Base-by-base conservation (phyloP, 2,113 vertebrate genomes). In the Erinaceus europaeus region DNA sequence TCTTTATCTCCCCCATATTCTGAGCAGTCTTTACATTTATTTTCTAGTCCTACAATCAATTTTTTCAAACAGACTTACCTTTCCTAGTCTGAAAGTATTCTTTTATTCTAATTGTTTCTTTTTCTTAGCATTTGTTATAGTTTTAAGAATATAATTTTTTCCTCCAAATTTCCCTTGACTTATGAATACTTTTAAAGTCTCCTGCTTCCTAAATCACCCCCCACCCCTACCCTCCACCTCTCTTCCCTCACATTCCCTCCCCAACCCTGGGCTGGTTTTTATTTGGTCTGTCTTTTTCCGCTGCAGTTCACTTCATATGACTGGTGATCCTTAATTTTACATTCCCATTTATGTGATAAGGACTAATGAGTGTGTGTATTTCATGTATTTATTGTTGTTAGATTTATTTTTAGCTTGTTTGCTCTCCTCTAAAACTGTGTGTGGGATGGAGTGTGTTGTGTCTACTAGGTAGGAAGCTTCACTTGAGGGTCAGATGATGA, bases 101-200 rank as follows among this genome's bases (percentile, higher is more conserved):
- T 64, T 50, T 89, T 84, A 36, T 23, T 81, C 17, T 79, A 44
- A 25, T 67, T 76, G 36, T 90, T 88, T 76, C 34, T 82, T 90
- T 86, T 55, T 42, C 29, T 80, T 64, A 78, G 27, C 9, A 32
- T 90, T n/a, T n/a, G n/a, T n/a, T n/a, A n/a, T n/a, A n/a, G n/a
- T n/a, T n/a, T n/a, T n/a, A n/a, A n/a, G n/a, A n/a, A n/a, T n/a
- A n/a, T n/a, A n/a, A n/a, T n/a, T n/a, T n/a, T n/a, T n/a, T n/a
- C n/a, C n/a, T n/a, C n/a, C n/a, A n/a, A n/a, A n/a, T n/a, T n/a
- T n/a, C n/a, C n/a, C n/a, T n/a, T n/a, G n/a, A n/a, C n/a, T n/a
- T n/a, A n/a, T n/a, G n/a, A n/a, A n/a, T n/a, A n/a, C n/a, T n/a
- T n/a, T n/a, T 20, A 55, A 68, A 79, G 52, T 59, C 5, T 21